Conservation (phyloP, 30 jellyfish, hydroid and myxozoan species). For the Cassiopea xamachana region DNA sequence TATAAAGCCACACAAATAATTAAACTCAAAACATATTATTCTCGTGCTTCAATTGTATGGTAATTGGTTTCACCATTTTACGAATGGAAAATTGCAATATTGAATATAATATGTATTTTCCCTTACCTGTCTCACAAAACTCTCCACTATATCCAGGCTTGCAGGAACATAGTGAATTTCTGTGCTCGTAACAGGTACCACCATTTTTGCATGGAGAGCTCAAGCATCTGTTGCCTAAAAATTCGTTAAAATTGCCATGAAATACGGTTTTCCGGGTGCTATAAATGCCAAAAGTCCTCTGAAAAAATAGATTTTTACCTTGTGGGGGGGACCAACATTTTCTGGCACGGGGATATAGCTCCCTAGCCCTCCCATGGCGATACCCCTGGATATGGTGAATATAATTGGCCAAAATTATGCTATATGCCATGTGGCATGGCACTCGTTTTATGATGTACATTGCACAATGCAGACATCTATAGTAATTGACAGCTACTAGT, state of each 20-base stretch:
- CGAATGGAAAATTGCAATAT: background rate
- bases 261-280: no score
- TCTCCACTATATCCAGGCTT: background rate
- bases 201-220: slow-evolving; percentile 11
- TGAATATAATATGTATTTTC: background rate
- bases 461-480: no score
- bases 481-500: no score
- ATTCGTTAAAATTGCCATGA: background rate
- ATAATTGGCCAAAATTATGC: no score
- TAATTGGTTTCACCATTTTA: background rate
- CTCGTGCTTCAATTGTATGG: background rate
- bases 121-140: slow-evolving; percentile 1
- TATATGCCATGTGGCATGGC: no score
- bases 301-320: no score
- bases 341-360: no score
- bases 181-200: background rate
- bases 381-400: no score
- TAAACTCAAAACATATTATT: background rate
- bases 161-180: background rate
- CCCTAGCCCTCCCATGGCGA: no score
- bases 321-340: no score
- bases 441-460: no score
- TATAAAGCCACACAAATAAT: background rate
- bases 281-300: no score
- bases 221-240: slow-evolving; percentile 14